These are phyloP conservation scores for Apamea crenata DNA, from an alignment of 2,888 invertebrate genomes.

Conservation along the genomic window DNA sequence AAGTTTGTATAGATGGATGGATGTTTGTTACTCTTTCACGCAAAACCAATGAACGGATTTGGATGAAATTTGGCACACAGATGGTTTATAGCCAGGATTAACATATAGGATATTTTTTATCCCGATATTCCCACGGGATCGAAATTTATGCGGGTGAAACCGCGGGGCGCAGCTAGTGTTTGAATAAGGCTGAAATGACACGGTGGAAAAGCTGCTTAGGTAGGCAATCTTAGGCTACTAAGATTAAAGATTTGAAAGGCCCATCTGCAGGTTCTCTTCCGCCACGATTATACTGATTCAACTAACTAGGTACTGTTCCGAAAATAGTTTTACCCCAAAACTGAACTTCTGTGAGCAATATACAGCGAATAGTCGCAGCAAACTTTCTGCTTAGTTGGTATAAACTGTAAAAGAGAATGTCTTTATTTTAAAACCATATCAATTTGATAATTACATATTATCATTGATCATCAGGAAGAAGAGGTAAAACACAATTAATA, in stretches of 20 bases:
- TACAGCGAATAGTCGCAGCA: slow-evolving; percentile 77
- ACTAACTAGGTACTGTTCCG: neutral
- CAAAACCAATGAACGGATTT: too few relatives aligned
- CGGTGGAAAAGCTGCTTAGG: neutral
- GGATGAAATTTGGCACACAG: too few relatives aligned
- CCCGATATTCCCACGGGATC: too few relatives aligned
- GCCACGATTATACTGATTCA: neutral
- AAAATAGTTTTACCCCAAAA: slow-evolving; percentile 76
- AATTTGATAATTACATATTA: neutral
- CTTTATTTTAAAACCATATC: neutral
- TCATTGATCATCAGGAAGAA: neutral
- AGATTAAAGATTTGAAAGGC: neutral
- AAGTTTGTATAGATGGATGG: too few relatives aligned
- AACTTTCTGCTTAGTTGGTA: slow-evolving; percentile 76
- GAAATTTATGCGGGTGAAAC: too few relatives aligned
- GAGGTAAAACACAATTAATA: neutral
- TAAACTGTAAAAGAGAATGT: slow-evolving; percentile 72
- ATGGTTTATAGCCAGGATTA: too few relatives aligned
- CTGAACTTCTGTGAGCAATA: slow-evolving; percentile 81
- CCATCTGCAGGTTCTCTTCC: neutral
- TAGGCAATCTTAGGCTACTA: neutral
- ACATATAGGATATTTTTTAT: too few relatives aligned
- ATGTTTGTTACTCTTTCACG: too few relatives aligned
- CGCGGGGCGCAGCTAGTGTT: too few relatives aligned
- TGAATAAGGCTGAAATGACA: neutral